Evolutionary conservation across 1,140 invertebrate species (phyloP).

Genomic region (Hydropsyche tenuis): DNA sequence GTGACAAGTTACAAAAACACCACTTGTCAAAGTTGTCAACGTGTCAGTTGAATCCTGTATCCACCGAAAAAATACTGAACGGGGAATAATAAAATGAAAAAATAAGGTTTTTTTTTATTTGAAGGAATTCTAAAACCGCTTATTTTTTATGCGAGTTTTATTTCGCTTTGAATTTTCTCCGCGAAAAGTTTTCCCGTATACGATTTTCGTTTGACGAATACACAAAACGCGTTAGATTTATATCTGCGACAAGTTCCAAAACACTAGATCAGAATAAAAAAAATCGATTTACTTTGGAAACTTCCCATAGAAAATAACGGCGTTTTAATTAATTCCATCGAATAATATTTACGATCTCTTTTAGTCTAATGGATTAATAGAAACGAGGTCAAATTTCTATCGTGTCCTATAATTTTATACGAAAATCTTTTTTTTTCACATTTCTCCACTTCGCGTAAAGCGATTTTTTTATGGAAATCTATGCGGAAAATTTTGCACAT

Average conservation of each 20-base stretch:
- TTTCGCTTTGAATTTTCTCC: neutral
- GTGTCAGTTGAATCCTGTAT: constrained; percentile 1
- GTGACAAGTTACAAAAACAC: constrained; percentile 12
- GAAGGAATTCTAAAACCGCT: too few species aligned
- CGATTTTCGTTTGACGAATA: neutral
- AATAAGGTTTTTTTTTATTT: too few species aligned
- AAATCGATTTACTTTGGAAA: too few species aligned
- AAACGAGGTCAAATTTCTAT: constrained; percentile 9
- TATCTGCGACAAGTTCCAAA: neutral
- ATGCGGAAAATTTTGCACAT: constrained; percentile 12
- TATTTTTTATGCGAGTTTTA: too few species aligned
- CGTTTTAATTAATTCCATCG: neutral
- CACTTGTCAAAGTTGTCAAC: constrained; percentile 15
- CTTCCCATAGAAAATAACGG: too few species aligned
- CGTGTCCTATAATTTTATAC: constrained; percentile 2
- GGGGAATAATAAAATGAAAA: too few species aligned
- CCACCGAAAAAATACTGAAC: too few species aligned
- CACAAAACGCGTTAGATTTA: neutral
- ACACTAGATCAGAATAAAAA: too few species aligned
- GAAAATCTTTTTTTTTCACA: neutral
- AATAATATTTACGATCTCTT: constrained; percentile 7
- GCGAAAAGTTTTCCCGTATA: neutral
- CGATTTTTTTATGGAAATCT: constrained; percentile 5
- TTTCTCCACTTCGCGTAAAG: neutral
- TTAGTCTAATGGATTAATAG: constrained; percentile 4